These are phyloP conservation scores for Psococerastis gibbosa DNA, from an alignment of 2,888 invertebrate genomes.

Conservation along the genomic window DNA sequence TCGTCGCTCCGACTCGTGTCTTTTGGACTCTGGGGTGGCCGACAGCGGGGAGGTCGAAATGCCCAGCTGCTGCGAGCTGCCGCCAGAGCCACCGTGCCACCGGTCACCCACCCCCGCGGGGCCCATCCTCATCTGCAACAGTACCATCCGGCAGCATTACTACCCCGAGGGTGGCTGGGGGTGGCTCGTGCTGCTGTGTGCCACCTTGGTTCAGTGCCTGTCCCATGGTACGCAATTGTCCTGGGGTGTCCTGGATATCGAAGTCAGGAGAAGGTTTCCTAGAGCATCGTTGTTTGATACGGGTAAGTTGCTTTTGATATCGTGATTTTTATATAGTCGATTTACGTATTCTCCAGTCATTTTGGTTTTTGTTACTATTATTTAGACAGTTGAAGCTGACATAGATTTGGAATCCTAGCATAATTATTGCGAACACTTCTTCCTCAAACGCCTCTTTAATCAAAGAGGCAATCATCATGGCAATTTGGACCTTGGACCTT, in stretches of 20 bases:
- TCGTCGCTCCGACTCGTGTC: constrained; percentile 4
- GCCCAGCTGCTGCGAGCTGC: constrained; percentile 18
- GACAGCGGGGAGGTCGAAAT: constrained; percentile 21
- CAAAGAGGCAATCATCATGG: too few relatives aligned
- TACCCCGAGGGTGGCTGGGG: constrained; percentile 83
- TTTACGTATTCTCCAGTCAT: too few relatives aligned
- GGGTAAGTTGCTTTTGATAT: constrained; percentile 42
- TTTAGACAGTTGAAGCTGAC: too few relatives aligned
- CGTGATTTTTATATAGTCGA: too few relatives aligned
- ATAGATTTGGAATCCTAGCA: too few relatives aligned
- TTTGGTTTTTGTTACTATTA: too few relatives aligned
- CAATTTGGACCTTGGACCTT: too few relatives aligned
- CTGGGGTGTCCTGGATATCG: constrained; percentile 37
- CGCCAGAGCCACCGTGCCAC: neutral
- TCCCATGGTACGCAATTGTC: constrained; percentile 55
- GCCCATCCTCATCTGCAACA: constrained; percentile 3
- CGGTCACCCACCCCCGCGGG: constrained; percentile 13
- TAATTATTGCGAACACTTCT: too few relatives aligned
- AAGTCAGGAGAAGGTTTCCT: constrained; percentile 39
- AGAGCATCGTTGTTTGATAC: constrained; percentile 38
- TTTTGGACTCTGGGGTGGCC: constrained; percentile 24
- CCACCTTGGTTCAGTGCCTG: constrained; percentile 50
- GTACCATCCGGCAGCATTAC: constrained; percentile 48
- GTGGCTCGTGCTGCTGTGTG: constrained; percentile 57
- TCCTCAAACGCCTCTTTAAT: too few relatives aligned